Conservation (phyloP, 2,888 invertebrate genomes). For the Cerastis leucographa region DNA sequence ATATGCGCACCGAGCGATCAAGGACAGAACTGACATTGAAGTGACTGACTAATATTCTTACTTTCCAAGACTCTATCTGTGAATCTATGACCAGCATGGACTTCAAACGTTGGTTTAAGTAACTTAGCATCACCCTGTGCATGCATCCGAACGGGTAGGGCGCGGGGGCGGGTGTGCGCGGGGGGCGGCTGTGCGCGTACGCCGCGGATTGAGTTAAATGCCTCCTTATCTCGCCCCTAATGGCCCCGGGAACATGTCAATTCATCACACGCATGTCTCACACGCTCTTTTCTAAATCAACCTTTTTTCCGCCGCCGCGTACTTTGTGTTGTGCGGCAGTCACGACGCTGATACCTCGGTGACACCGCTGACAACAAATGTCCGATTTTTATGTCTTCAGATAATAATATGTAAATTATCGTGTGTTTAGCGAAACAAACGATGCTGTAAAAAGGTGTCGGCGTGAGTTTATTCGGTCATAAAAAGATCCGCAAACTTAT, state of each 20-base stretch:
- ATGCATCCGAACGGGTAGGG: background rate
- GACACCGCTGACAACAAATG: conserved; percentile 69
- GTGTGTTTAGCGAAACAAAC: conserved; percentile 76
- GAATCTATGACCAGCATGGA: background rate
- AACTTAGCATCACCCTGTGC: conserved; percentile 55
- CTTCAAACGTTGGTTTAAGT: background rate
- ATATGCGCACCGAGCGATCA: background rate
- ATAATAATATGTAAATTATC: conserved; percentile 77
- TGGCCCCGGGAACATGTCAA: conserved; percentile 89
- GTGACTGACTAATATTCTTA: too few relatives aligned
- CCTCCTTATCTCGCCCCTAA: conserved; percentile 87
- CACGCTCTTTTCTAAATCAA: conserved; percentile 76
- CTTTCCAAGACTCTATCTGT: background rate
- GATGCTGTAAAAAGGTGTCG: conserved; percentile 73
- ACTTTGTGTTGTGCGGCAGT: conserved; percentile 56
- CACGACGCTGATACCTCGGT: conserved; percentile 73
- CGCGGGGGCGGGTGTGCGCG: conserved; percentile 20
- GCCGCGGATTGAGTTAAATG: conserved; percentile 88
- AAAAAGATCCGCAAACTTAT: conserved; percentile 69
- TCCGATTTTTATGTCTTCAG: conserved; percentile 74
- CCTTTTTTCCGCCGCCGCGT: conserved; percentile 69
- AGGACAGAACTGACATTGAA: background rate
- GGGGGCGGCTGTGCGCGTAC: conserved; percentile 69
- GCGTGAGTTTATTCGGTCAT: conserved; percentile 67
- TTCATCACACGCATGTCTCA: conserved; percentile 87